A percentile compares a stretch with the other conserved stretches of the same genome.
phyloP scores from a whole-genome alignment of 2,113 vertebrate genomes.

The Bettongia penicillata region DNA sequence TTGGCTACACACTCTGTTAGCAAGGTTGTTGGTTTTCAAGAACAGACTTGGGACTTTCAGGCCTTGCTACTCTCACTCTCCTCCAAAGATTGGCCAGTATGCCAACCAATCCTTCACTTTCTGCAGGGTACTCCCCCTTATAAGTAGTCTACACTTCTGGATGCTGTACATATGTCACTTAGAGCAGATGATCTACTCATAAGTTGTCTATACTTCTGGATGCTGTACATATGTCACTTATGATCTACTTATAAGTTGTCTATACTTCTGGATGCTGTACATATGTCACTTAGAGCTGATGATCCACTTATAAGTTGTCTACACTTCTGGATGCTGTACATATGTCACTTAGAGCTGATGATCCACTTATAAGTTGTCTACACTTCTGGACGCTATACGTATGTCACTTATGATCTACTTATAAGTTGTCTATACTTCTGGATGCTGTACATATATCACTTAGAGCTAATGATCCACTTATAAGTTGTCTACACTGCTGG shows the following conservation, averaged over 20 bases:
- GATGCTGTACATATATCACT: constrained; percentile 77
- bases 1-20: constrained; percentile 68
- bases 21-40: constrained; percentile 70
- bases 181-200: constrained; percentile 52
- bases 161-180: constrained; percentile 76
- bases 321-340: constrained; percentile 71
- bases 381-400: constrained; percentile 74
- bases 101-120: constrained; percentile 60
- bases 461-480: constrained; percentile 61
- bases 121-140: constrained; percentile 73
- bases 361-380: constrained; percentile 40
- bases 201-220: constrained; percentile 51
- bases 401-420: constrained; percentile 77
- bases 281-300: constrained; percentile 69
- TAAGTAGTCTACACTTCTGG: constrained; percentile 70
- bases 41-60: constrained; percentile 63
- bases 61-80: constrained; percentile 53
- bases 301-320: constrained; percentile 73
- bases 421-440: constrained; percentile 55
- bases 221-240: constrained; percentile 77
- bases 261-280: constrained; percentile 71
- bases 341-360: constrained; percentile 69
- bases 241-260: constrained; percentile 69
- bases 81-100: constrained; percentile 58
- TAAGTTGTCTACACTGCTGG: constrained; percentile 70